These are phyloP conservation scores for Pandemis corylana DNA, from an alignment of 2,888 invertebrate species.

Conservation along the genomic window DNA sequence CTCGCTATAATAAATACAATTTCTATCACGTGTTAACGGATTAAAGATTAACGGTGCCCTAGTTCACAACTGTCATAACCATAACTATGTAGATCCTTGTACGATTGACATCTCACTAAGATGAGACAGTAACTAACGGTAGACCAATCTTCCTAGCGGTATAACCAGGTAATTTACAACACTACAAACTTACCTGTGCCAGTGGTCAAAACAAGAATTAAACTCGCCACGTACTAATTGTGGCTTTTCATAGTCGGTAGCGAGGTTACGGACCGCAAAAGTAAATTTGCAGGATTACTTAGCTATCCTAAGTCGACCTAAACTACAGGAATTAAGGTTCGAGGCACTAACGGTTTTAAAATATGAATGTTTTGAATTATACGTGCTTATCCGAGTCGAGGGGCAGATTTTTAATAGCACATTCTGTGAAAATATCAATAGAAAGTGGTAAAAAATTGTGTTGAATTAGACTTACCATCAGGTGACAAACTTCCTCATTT, in stretches of 20 bases:
- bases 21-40: no score
- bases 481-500: no score
- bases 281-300: neutral
- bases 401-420: no score
- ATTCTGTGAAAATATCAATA: no score
- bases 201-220: neutral
- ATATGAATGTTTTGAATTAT: neutral
- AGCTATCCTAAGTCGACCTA: constrained; percentile 4
- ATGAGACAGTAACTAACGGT: constrained; percentile 13
- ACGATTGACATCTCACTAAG: neutral
- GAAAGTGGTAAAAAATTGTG: no score
- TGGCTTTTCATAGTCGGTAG: neutral
- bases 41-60: no score
- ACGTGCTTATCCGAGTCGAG: neutral
- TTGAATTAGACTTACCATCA: no score
- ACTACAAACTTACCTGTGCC: neutral
- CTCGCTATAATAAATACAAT: no score
- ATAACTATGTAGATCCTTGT: neutral
- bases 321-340: neutral
- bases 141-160: constrained; percentile 16
- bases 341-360: neutral
- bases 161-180: neutral
- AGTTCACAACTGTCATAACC: neutral
- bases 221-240: constrained; percentile 2
- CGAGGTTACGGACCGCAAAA: neutral